These are phyloP conservation scores for Neuroscelio doddi DNA, from an alignment of 2,888 invertebrate species.

Conservation along the genomic window DNA sequence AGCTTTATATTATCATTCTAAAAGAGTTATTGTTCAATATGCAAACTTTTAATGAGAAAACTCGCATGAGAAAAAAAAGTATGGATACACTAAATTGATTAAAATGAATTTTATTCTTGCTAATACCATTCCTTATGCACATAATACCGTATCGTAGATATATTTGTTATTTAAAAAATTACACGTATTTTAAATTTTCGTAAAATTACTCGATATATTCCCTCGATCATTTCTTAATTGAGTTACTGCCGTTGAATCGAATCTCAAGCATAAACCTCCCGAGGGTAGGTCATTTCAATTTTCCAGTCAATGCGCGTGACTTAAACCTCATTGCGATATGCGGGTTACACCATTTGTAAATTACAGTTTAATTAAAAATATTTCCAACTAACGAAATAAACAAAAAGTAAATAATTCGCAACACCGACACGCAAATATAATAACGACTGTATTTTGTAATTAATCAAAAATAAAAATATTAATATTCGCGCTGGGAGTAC, in stretches of 20 bases:
- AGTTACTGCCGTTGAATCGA: constrained; percentile 39
- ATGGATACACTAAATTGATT: background rate
- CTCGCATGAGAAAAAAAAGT: background rate
- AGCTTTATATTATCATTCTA: constrained; percentile 3
- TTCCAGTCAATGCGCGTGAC: constrained; percentile 48
- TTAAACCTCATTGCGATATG: constrained; percentile 45
- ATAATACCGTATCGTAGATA: too few relatives aligned
- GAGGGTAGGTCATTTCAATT: constrained; percentile 52
- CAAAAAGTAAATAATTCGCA: too few relatives aligned
- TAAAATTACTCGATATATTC: constrained; percentile 22
- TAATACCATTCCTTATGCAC: too few relatives aligned
- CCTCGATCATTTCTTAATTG: constrained; percentile 40
- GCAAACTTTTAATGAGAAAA: background rate
- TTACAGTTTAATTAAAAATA: too few relatives aligned
- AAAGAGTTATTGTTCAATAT: background rate
- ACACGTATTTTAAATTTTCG: constrained; percentile 22
- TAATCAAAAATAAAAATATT: too few relatives aligned
- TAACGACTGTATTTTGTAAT: too few relatives aligned
- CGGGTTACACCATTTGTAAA: constrained; percentile 32
- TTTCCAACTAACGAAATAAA: too few relatives aligned
- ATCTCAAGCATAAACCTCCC: constrained; percentile 46
- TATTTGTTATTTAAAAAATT: background rate
- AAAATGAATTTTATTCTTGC: too few relatives aligned
- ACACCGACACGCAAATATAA: too few relatives aligned
- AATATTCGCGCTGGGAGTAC: too few relatives aligned